phyloP scores from a whole-genome alignment of 1,140 invertebrate genomes.

The Tetramorium parvispinum region DNA sequence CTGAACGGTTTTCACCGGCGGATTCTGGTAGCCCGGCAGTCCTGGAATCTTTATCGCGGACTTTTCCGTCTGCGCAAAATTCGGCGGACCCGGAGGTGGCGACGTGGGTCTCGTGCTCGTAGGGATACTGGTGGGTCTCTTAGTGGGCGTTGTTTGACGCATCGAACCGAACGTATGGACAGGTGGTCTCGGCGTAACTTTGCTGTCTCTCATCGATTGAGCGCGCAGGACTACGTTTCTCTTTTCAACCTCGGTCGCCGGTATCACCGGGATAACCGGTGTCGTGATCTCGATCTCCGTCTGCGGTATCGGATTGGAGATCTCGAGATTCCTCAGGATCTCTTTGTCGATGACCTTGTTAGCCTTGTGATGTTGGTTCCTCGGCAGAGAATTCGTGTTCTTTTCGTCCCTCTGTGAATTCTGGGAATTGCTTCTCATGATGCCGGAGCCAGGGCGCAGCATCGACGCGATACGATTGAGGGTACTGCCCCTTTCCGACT shows the following conservation, averaged over 20 bases:
- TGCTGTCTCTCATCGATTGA: conserved; percentile 90
- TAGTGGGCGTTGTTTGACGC: conserved; percentile 86
- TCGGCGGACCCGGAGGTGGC: conserved; percentile 88
- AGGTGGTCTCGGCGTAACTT: conserved; percentile 86
- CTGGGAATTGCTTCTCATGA: conserved; percentile 81
- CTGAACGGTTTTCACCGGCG: conserved; percentile 66
- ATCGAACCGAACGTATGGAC: conserved; percentile 93
- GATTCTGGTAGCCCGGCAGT: conserved; percentile 86
- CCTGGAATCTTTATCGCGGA: conserved; percentile 82
- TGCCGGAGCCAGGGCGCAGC: conserved; percentile 88
- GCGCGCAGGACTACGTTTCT: conserved; percentile 89
- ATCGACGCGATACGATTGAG: conserved; percentile 92
- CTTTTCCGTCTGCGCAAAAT: conserved; percentile 79
- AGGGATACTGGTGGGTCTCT: conserved; percentile 90
- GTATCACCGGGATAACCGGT: conserved; percentile 86
- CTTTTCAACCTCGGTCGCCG: conserved; percentile 81
- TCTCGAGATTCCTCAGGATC: conserved; percentile 90
- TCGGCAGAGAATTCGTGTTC: conserved; percentile 87
- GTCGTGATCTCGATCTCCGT: conserved; percentile 88
- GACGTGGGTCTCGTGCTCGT: conserved; percentile 87
- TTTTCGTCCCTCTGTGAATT: conserved; percentile 81
- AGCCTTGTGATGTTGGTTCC: conserved; percentile 87
- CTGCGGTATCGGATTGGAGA: conserved; percentile 92
- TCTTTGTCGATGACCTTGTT: conserved; percentile 90
- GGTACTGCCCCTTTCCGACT: conserved; percentile 82